These are phyloP conservation scores for Riparia riparia DNA, from an alignment of 2,113 vertebrate species.

Conservation along the genomic window DNA sequence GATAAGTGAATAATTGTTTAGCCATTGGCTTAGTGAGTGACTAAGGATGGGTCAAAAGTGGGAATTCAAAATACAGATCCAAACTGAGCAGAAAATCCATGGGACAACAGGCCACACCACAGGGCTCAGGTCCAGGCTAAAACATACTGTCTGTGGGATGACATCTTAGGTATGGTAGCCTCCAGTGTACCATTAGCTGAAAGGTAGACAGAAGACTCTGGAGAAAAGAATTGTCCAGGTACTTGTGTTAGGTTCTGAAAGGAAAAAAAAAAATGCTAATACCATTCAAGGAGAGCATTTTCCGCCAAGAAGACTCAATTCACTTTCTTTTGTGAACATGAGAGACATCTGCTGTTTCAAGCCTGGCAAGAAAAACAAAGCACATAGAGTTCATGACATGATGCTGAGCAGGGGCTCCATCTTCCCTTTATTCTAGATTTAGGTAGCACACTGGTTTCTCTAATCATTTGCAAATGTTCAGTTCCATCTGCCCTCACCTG, in stretches of 20 bases:
- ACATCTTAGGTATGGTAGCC: not conserved
- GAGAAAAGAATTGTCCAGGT: not conserved
- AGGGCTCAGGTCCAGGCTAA: not conserved
- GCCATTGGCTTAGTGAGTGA: not conserved
- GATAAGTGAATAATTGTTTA: not conserved
- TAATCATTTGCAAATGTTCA: constrained; percentile 38
- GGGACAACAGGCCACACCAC: not conserved
- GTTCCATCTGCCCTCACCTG: not conserved
- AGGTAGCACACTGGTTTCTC: not conserved
- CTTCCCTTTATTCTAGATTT: not conserved
- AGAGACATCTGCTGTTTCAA: not conserved
- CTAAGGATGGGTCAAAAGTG: not conserved
- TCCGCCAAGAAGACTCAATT: not conserved
- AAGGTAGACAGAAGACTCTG: not conserved
- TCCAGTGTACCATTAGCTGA: not conserved
- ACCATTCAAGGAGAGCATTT: not conserved
- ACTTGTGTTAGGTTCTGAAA: not conserved
- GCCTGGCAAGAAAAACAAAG: constrained; percentile 18
- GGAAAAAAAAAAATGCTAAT: not conserved
- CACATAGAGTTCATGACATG: not conserved
- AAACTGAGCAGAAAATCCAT: not conserved
- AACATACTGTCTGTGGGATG: not conserved
- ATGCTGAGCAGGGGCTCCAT: not conserved
- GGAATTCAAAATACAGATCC: constrained; percentile 1
- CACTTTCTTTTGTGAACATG: not conserved